phyloP scores from a whole-genome alignment of 2,113 vertebrate species.

The Strix aluco region DNA sequence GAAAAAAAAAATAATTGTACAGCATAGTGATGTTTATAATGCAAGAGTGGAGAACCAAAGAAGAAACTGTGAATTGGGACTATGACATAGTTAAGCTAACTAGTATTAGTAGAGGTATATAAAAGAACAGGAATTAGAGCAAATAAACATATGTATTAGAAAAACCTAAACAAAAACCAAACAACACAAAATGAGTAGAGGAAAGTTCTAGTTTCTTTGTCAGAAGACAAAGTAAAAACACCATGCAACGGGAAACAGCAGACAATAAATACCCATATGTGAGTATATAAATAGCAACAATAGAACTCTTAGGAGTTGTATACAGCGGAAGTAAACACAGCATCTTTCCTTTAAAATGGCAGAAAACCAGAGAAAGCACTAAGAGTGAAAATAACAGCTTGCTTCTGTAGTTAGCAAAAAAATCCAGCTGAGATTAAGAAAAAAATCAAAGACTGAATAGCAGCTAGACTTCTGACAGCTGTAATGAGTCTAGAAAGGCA shows the following conservation, averaged over 20 bases:
- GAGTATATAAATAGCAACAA: not conserved
- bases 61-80: not conserved
- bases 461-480: not conserved
- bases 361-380: not conserved
- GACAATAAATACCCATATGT: not conserved
- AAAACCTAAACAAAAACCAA: not conserved
- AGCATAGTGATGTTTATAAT: not conserved
- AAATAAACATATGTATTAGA: not conserved
- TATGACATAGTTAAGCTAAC: not conserved
- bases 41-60: not conserved
- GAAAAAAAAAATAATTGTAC: not conserved
- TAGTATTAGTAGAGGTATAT: not conserved
- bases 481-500: not conserved
- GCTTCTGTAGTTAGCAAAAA: conserved; percentile 9
- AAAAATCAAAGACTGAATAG: not conserved
- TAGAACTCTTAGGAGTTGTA: not conserved
- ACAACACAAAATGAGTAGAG: not conserved
- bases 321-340: not conserved
- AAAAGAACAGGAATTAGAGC: not conserved
- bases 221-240: not conserved
- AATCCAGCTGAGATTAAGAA: conserved; percentile 6
- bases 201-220: not conserved
- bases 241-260: not conserved
- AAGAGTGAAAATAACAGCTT: conserved; percentile 7
- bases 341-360: not conserved